Percentiles rank a stretch among this genome's conserved stretches.
These are phyloP conservation scores for Anastrepha obliqua DNA, from an alignment of 1,140 invertebrate genomes.

Conservation along the genomic window DNA sequence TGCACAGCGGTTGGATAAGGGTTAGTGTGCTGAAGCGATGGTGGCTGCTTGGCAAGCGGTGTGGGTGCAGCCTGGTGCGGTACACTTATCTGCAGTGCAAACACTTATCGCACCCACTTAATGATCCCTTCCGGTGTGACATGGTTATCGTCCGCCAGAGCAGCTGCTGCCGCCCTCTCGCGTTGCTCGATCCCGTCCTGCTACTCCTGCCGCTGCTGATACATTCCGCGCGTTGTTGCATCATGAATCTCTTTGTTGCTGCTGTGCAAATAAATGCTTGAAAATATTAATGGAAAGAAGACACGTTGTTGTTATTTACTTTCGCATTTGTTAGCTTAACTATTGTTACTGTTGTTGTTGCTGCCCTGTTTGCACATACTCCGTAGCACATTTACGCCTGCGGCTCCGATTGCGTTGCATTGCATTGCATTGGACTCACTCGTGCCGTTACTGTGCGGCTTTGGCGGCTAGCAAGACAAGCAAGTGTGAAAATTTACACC, in stretches of 20 bases:
- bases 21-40: background rate
- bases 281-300: slow-evolving; percentile 42
- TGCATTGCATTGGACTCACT: background rate
- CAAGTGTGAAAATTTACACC: slow-evolving; percentile 59
- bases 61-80: background rate
- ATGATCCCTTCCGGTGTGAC: slow-evolving; percentile 41
- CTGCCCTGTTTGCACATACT: background rate
- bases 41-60: background rate
- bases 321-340: slow-evolving; percentile 13
- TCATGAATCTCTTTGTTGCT: background rate
- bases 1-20: background rate
- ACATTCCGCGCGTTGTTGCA: background rate
- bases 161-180: background rate
- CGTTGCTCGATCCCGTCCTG: background rate
- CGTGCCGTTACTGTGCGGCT: background rate
- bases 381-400: background rate
- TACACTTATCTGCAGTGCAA: slow-evolving; percentile 52
- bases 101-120: slow-evolving; percentile 55
- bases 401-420: slow-evolving; percentile 21
- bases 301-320: slow-evolving; percentile 39
- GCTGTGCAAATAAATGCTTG: background rate
- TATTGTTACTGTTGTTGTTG: background rate
- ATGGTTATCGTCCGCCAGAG: background rate
- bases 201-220: background rate
- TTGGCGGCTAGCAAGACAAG: slow-evolving; percentile 36